Evolutionary conservation across 2,113 vertebrate genomes (phyloP).

Genomic region (Tetraodon nigroviridis): DNA sequence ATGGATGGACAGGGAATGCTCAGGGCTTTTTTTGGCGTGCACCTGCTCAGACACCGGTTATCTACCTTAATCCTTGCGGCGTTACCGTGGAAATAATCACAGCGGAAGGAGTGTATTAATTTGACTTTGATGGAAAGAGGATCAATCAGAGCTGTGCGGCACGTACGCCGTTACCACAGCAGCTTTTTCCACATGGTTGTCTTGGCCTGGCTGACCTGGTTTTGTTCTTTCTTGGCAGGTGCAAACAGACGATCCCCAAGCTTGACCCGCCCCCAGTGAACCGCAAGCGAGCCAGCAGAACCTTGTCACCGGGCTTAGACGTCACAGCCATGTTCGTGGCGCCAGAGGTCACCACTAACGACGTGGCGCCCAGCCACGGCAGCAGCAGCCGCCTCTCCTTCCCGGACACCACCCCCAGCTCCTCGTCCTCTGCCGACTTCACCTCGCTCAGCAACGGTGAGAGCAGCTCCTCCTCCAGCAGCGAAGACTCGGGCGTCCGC

Average conservation of each 20-base stretch:
- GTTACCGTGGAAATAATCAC: too few relatives aligned
- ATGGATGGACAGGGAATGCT: constrained; percentile 27
- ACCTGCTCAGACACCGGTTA: background rate
- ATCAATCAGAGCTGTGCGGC: too few relatives aligned
- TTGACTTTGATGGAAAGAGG: too few relatives aligned
- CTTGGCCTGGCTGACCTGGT: background rate
- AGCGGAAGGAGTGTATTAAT: too few relatives aligned
- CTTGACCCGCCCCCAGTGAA: constrained; percentile 74
- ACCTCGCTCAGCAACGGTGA: constrained; percentile 67
- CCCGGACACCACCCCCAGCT: constrained; percentile 70
- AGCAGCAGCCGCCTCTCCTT: constrained; percentile 67
- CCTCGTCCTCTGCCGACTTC: constrained; percentile 70
- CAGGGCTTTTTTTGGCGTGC: constrained; percentile 17
- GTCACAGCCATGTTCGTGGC: constrained; percentile 18
- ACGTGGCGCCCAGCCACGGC: constrained; percentile 40
- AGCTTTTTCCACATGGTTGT: too few relatives aligned
- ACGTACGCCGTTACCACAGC: too few relatives aligned
- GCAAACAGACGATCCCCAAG: constrained; percentile 75
- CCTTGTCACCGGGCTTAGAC: constrained; percentile 70
- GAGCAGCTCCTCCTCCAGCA: constrained; percentile 65
- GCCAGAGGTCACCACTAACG: constrained; percentile 15
- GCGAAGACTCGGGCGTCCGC: constrained; percentile 69
- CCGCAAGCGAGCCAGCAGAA: constrained; percentile 79
- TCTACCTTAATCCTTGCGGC: too few relatives aligned
- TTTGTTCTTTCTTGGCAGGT: constrained; percentile 55